Base-by-base conservation (phyloP, 1,140 invertebrate species). In the Zaprionus tsacasi region DNA sequence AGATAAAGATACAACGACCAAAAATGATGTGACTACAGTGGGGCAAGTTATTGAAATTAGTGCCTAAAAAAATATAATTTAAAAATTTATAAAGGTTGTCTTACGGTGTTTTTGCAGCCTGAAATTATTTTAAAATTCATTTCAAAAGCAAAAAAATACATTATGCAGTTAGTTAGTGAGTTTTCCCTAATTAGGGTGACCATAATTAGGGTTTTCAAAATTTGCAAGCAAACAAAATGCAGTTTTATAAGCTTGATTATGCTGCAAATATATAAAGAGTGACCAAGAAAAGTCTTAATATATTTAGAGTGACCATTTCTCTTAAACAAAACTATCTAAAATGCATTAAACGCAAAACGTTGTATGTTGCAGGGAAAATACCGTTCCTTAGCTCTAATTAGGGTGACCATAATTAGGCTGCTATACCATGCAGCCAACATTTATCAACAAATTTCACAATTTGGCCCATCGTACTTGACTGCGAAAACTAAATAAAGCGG, bases 401-500 rank as follows among this genome's bases (percentile, higher is more conserved):
- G 10, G 3, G 3, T 1, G 3, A 17, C 17, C 45, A 21, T 12
- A 50, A 50, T 12, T 50, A 12, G 11, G 1, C 0, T 45, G n/a
- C 6, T 15, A 3, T 15, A 8, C 7, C 2, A 8, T 0, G 1
- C 2, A 8, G n/a, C 40, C 3, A 10, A 15, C 15, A 43, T 21
- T 21, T 8, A 15, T 15, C 7, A 2, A 50, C 5, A 11, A n/a
- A 21, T 8, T 25, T 25, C 1, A 2, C 4, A 3, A 33, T 15
- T 5, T 1, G 17, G 25, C 15, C 68, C 68, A 70, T 13, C 63
- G 68, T 71, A 30, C 52, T 15, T 25, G 5, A 63, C 25, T 13
- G 67, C 35, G 21, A 78, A 71, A 80, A 72, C 83, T 83, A 87
- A 87, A 70, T 80, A 78, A 78, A 87, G 77, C 82, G 78, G 77